Base-by-base conservation (phyloP, 2,888 invertebrate species). In the Bedellia somnulentella region DNA sequence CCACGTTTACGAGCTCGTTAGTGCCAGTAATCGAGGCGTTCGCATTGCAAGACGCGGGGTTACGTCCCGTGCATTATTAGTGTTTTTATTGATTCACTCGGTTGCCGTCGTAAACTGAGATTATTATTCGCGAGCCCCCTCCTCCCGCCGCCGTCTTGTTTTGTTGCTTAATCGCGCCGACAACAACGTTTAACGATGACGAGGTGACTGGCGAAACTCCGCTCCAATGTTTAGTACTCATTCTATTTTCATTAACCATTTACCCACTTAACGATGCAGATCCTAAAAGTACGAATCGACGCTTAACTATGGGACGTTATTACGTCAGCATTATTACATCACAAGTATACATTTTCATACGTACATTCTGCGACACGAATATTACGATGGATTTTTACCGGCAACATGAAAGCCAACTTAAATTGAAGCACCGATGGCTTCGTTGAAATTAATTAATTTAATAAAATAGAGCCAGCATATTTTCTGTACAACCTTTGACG, bases 1-100 rank as follows among this genome's bases (percentile, higher is more conserved):
- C 66, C 67, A 60, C 49, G 57, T 73, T 75, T 73, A 75, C 66
- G 73, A 75, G 60, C 68, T 71, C 73, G 29, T 29, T 29, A 29
- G 17, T 10, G 29, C 23, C 29, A 25, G 29, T 28, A 32, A 32
- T 32, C 32, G 27, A 10, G 21, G 16, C 17, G 25, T 25, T 30
- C 24, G 10, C 27, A 14, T n/a, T 29, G 29, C 29, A 29, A 21
- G 29, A 15, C 27, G 27, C 13, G n/a, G n/a, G 66, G 73, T 66
- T 75, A 71, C 73, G 64, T 62, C 56, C 60, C 62, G 67, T 71
- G 75, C 75, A 75, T 75, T 75, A 75, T 75, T 75, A 75, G 75
- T 73, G 75, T 75, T 75, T 75, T 75, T 75, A 75, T 75, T 75
- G 75, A 75, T 75, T 75, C 70, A 67, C 70, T 73, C 73, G 75